Evolutionary conservation across 2,888 invertebrate species (phyloP), one percentile per base, ranked within the genome.

Genomic region (Chromoteleia sp.): DNA sequence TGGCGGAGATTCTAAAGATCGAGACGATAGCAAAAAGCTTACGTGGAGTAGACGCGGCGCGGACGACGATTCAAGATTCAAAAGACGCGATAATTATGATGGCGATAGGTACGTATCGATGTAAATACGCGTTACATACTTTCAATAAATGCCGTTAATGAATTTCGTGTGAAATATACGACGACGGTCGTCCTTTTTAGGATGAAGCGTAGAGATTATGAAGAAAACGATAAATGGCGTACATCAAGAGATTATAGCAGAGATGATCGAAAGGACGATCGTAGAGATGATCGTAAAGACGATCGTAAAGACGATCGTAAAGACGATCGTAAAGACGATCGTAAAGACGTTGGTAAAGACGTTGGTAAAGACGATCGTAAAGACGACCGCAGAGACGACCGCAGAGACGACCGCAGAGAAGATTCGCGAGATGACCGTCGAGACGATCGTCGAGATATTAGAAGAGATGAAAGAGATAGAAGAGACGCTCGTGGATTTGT

Each of bases 31-130:
- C 14, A 75, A 75, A 48, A 65, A 61, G 17, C 4, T 50, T 2
- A 21, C 45, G 6, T 67, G 58, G 67, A 36, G 39, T 21, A 84
- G 63, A 19, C 73, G 68, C 21, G 87, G 88, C 2, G 87, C 85
- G 4, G 82, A 86, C 39, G 89, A 86, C 15, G 85, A 81, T 21
- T 52, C 15, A 2, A 39, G 88, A 89, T 85, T 89, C 88, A 68
- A 87, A 88, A 3, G 91, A 86, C 87, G 92, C 89, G 88, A 87
- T 48, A 61, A 71, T 48, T 85, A 87, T 58, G 88, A 92, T 89
- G 15, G 39, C 36, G 79, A 71, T 50, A 70, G 80, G 54, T 50
- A 56, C 5, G 30, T 25, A 48, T 48, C 19, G 17, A 19, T 43
- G n/a, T 43, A 19, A 17, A n/a, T 52, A n/a, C n/a, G 19, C 41